Evolutionary conservation across 53 echinoderm and acorn worm species (phyloP), one percentile per base, ranked within the genome.

Genomic region (Pentamera pediparva): DNA sequence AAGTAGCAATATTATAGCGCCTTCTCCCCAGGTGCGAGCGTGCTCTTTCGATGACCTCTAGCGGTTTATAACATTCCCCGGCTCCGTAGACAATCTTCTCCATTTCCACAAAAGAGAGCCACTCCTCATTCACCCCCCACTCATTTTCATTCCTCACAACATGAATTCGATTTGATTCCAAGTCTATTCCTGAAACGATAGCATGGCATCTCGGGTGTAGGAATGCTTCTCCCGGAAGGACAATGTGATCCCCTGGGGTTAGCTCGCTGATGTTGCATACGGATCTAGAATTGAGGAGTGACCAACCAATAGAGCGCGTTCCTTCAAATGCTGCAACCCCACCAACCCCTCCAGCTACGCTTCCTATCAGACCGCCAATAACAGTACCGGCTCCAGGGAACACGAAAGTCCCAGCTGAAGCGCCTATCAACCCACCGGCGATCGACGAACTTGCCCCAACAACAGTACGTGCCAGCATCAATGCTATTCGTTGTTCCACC

Each of bases 181-280:
- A 30, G 24, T 43, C 27, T 12, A 54, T 26, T 4, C 51, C 41
- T 5, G 78, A 54, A 5, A 79, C 62, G 13, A 85, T 85, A 7
- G 76, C 85, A 56, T 85, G 85, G 51, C 79, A 79, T 20, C 85
- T 41, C 0, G 85, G 79, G 69, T 85, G 79, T 1, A 63, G 3
- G 3, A 75, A 31, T 0, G 33, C 32, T 35, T 79, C 62, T 0
- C 79, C 79, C 32, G 53, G 55, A 39, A 69, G 57, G 31, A 85
- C 62, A 32, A 85, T 41, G 7, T 85, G 85, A 35, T 85, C 85
- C 2, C 75, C 85, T 5, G 55, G 75, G 0, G 3, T 9, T 4
- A 85, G 24, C 24, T 79, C 75, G 5, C n/a, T 26, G 12, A n/a
- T n/a, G n/a, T n/a, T n/a, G n/a, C n/a, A n/a, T n/a, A n/a, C n/a